A percentile compares a stretch with the other conserved stretches of the same genome.
phyloP scores from a whole-genome alignment of 2,888 invertebrate genomes.

The Amiota minor region DNA sequence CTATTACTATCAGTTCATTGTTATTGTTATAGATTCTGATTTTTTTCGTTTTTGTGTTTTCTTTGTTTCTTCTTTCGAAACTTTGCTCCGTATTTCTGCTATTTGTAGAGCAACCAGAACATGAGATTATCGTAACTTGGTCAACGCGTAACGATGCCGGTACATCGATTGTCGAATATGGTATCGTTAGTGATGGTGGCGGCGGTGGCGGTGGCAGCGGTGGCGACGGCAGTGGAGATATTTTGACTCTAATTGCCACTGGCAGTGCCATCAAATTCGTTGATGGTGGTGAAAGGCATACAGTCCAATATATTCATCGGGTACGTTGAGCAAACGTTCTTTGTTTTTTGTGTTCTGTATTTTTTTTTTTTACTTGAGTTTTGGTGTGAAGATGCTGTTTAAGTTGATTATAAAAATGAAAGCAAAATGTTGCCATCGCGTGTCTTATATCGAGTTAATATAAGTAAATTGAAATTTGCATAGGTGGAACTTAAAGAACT shows the following conservation, averaged over 20 bases:
- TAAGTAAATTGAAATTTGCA: slow-evolving; percentile 6
- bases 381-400: neutral
- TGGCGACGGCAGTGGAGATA: too few species aligned
- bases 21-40: too few species aligned
- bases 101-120: slow-evolving; percentile 76
- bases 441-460: slow-evolving; percentile 32
- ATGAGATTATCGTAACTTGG: slow-evolving; percentile 87
- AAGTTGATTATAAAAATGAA: slow-evolving; percentile 19
- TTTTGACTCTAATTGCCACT: slow-evolving; percentile 70
- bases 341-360: slow-evolving; percentile 16
- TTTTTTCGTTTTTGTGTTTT: too few species aligned
- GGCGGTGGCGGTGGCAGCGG: slow-evolving; percentile 54
- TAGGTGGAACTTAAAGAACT: slow-evolving; percentile 76
- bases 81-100: neutral
- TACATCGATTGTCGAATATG: slow-evolving; percentile 83
- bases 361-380: slow-evolving; percentile 7
- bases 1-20: too few species aligned
- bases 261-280: slow-evolving; percentile 80
- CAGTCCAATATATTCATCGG: slow-evolving; percentile 85
- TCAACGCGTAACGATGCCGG: slow-evolving; percentile 81
- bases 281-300: slow-evolving; percentile 81
- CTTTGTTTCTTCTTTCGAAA: slow-evolving; percentile 29
- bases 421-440: neutral
- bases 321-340: slow-evolving; percentile 72
- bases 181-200: slow-evolving; percentile 74